Evolutionary conservation across 64 coral and sea anemone genomes (phyloP).

Genomic region (Catalaphyllia jardinei): DNA sequence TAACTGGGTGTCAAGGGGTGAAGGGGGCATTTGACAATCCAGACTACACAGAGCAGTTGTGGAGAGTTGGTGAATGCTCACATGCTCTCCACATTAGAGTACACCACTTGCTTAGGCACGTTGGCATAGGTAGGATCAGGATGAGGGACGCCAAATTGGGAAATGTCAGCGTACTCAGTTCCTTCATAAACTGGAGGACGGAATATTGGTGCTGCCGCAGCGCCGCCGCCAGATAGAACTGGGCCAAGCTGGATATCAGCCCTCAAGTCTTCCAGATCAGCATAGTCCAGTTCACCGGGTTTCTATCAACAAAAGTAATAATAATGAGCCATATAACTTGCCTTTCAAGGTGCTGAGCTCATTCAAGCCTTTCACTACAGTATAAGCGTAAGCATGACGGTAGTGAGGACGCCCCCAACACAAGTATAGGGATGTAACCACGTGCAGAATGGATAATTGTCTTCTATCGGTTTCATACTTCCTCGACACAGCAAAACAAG

Average conservation of each 20-base stretch:
- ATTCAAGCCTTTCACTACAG: too few species aligned
- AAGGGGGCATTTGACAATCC: too few species aligned
- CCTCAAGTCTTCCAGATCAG: constrained; percentile 17
- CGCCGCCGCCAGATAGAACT: too few species aligned
- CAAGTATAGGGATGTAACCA: too few species aligned
- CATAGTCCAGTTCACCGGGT: constrained; percentile 32
- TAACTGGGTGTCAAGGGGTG: too few species aligned
- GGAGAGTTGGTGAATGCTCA: neutral
- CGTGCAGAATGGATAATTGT: too few species aligned
- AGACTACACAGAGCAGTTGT: neutral
- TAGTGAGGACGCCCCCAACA: too few species aligned
- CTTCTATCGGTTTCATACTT: too few species aligned
- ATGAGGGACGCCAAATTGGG: constrained; percentile 19
- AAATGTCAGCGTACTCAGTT: constrained; percentile 11
- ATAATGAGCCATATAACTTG: neutral
- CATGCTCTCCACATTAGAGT: constrained; percentile 30
- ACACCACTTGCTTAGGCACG: neutral
- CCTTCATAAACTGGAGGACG: constrained; percentile 20
- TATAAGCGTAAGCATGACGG: too few species aligned
- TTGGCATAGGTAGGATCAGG: constrained; percentile 24
- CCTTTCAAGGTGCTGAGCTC: too few species aligned
- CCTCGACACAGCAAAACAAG: too few species aligned
- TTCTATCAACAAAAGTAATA: neutral
- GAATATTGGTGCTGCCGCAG: neutral
- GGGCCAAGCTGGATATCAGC: neutral